phyloP scores from a whole-genome alignment of 2,797 vertebrate species.

The Nasua narica region DNA sequence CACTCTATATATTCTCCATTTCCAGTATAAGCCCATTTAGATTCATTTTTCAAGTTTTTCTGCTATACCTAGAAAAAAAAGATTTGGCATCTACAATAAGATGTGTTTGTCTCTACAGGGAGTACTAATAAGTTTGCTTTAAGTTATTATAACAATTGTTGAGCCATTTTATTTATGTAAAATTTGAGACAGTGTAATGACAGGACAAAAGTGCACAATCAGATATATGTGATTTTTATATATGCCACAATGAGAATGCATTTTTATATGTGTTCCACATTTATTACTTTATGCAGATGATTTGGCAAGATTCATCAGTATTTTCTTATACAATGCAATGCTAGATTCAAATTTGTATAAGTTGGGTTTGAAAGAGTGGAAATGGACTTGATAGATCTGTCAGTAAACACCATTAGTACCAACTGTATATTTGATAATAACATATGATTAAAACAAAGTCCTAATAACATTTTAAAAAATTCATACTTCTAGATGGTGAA shows the following conservation, averaged over 20 bases:
- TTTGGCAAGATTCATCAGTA: background rate
- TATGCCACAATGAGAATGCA: background rate
- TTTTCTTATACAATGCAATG: background rate
- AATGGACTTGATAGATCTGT: background rate
- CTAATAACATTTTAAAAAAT: background rate
- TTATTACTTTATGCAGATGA: background rate
- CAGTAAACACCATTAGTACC: background rate
- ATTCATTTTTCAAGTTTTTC: background rate
- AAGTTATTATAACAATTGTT: background rate
- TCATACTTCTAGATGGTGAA: background rate
- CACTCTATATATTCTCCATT: background rate
- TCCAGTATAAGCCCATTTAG: background rate
- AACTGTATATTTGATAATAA: background rate
- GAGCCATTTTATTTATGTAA: slow-evolving; percentile 3
- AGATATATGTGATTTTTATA: background rate
- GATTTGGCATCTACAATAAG: background rate
- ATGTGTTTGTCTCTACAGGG: background rate
- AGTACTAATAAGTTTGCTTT: background rate
- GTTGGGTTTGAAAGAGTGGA: background rate
- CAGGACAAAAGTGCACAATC: background rate
- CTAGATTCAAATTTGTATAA: background rate
- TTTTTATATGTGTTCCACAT: background rate
- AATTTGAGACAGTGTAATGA: background rate
- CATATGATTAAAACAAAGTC: background rate
- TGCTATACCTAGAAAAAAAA: background rate